phyloP scores from a whole-genome alignment of 2,888 invertebrate genomes.

The Eilema sororculum region DNA sequence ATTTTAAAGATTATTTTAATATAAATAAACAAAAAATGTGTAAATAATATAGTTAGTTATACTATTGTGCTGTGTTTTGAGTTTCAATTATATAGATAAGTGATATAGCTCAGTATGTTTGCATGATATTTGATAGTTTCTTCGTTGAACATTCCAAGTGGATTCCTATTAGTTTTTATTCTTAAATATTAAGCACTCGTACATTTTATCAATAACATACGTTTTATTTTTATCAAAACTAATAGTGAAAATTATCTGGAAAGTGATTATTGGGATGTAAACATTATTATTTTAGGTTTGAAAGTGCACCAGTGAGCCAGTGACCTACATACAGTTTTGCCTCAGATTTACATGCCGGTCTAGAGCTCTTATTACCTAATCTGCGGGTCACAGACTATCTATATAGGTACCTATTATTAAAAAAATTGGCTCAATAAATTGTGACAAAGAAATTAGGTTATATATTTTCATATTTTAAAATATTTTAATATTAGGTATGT shows the following conservation, averaged over 20 bases:
- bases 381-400: not conserved
- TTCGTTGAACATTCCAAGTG: slow-evolving; percentile 37
- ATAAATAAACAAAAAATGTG: slow-evolving; percentile 17
- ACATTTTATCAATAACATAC: slow-evolving; percentile 45
- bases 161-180: slow-evolving; percentile 41
- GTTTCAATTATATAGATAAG: slow-evolving; percentile 19
- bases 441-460: not conserved
- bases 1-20: slow-evolving; percentile 15
- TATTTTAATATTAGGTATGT: too few species aligned
- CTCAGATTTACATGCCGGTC: slow-evolving; percentile 10
- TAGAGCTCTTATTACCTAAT: not conserved
- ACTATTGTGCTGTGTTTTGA: slow-evolving; percentile 60
- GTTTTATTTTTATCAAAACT: not conserved
- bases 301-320: slow-evolving; percentile 32
- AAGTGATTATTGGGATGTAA: not conserved
- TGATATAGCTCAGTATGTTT: slow-evolving; percentile 14
- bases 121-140: slow-evolving; percentile 29
- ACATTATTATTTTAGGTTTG: slow-evolving; percentile 17
- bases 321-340: slow-evolving; percentile 42
- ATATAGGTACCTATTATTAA: not conserved
- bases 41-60: slow-evolving; percentile 26
- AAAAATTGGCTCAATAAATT: not conserved
- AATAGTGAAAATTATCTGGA: not conserved
- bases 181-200: slow-evolving; percentile 65
- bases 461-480: too few species aligned